Evolutionary conservation across 2,888 invertebrate species (phyloP).

Genomic region (Xylota sylvarum): DNA sequence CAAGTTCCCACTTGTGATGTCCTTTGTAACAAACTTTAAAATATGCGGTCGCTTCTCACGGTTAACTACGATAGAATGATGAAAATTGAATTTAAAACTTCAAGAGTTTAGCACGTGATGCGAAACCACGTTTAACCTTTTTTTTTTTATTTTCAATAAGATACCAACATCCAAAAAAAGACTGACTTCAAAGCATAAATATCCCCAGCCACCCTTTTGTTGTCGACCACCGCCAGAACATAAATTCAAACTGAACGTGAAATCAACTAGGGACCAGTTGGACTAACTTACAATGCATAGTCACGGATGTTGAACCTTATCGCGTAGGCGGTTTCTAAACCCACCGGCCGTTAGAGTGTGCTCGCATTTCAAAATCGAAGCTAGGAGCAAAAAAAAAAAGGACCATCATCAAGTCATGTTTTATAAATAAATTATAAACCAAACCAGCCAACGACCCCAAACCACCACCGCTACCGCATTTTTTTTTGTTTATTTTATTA

Average conservation of each 20-base stretch:
- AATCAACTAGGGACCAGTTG: conserved; percentile 10
- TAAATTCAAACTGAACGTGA: conserved; percentile 34
- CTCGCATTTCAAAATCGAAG: conserved; percentile 3
- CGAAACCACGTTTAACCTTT: conserved; percentile 34
- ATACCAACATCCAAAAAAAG: conserved; percentile 3
- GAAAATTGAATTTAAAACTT: conserved; percentile 37
- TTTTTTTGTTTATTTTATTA: conserved; percentile 64
- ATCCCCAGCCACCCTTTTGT: conserved; percentile 24
- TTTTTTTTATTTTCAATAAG: background rate
- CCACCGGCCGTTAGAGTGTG: background rate
- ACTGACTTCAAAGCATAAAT: conserved; percentile 31
- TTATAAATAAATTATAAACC: conserved; percentile 56
- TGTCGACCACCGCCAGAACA: conserved; percentile 3
- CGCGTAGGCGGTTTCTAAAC: background rate
- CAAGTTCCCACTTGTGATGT: too few relatives aligned
- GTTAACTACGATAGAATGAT: conserved; percentile 16
- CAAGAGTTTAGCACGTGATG: conserved; percentile 7
- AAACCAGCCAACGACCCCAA: background rate
- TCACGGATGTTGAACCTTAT: background rate
- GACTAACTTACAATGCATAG: conserved; percentile 19
- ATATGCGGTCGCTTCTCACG: conserved; percentile 24
- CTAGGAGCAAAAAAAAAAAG: conserved; percentile 2
- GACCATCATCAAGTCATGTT: conserved; percentile 61
- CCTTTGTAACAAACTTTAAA: background rate
- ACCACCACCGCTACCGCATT: conserved; percentile 24